Base-by-base conservation (phyloP, 1,140 invertebrate genomes). In the Maniola jurtina region DNA sequence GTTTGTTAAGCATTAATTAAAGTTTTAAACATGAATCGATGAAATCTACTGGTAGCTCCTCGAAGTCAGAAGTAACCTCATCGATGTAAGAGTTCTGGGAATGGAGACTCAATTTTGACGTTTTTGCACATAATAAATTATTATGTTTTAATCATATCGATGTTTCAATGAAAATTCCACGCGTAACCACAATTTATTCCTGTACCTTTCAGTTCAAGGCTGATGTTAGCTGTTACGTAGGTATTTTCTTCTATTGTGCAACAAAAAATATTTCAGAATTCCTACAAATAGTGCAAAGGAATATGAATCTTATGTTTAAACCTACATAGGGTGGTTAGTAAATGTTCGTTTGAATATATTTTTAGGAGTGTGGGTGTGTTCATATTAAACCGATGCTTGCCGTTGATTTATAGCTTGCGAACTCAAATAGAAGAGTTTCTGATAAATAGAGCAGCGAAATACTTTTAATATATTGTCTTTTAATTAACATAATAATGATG, bases 361-460 rank as follows among this genome's bases (percentile, higher is more conserved):
- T 40, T 47, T 9, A 11, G 16, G 3, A 5, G 56, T 50, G 68
- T 70, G 66, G 65, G 66, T 68, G 65, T 60, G 70, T 68, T 50
- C 48, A 61, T 33, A 61, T 61, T 34, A 52, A 58, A 56, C 52
- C 38, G 14, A 52, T 58, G 59, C 38, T 58, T 61, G 57, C 38
- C 64, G 57, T 50, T 71, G 57, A 71, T 68, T 71, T 68, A 68
- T 68, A 61, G 59, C 35, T 52, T 33, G 54, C 52, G 55, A 62
- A 52, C 66, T 62, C 35, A 50, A 62, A 62, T 68, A 61, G 65
- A 60, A n/a, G 64, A 25, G 36, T 66, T 52, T 35, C 48, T 1
- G 25, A 52, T 52, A 25, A 52, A 52, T 52, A 52, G 14, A 52
- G 10, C 48, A 25, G 14, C 15, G 13, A 14, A 15, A 25, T 13